Evolutionary conservation across 2,797 vertebrate species (phyloP), one percentile per base, ranked within the genome.

Genomic region (Pangasius krempfi): DNA sequence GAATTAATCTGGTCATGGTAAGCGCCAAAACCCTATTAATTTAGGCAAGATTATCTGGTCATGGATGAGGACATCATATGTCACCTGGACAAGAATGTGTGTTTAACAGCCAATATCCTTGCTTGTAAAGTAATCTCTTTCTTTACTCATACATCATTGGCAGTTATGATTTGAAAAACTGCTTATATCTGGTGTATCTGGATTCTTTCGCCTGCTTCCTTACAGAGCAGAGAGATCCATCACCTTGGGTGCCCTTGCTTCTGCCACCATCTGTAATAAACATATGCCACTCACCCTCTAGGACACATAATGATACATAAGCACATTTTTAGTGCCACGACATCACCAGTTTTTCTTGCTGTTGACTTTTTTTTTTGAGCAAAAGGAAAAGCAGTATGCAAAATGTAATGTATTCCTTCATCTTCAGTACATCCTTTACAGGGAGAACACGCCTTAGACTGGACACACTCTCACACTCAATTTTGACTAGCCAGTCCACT

Each of bases 11-110:
- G 92, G 94, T 93, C 92, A 89, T 89, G 89, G 91, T 92, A 92
- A 93, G 93, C 93, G 93, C 90, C 91, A 92, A 89, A 93, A 93
- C 94, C 93, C 94, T 92, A 91, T 92, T 92, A 94, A 94, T 94
- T 93, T 89, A 90, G 90, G 85, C 80, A 88, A 93, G 94, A 95
- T 95, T 93, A 95, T 93, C 93, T 89, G 86, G 89, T 92, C 90
- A 22, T 78, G 89, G 92, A 92, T 93, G 89, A 92, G 87, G 85
- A 90, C 88, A 76, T 58, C 56, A 78, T 83, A 88, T 89, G 91
- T 91, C 84, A 82, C 91, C 92, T 92, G 87, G 92, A 86, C 85
- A 47, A 87, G n/a, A 89, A 30, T 76, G 84, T 84, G 75, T 75
- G 82, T 52, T 84, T 81, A 90, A 56, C 72, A 33, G 44, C 82